phyloP scores from a whole-genome alignment of 2,797 vertebrate genomes.

The Pachyuromys duprasi region DNA sequence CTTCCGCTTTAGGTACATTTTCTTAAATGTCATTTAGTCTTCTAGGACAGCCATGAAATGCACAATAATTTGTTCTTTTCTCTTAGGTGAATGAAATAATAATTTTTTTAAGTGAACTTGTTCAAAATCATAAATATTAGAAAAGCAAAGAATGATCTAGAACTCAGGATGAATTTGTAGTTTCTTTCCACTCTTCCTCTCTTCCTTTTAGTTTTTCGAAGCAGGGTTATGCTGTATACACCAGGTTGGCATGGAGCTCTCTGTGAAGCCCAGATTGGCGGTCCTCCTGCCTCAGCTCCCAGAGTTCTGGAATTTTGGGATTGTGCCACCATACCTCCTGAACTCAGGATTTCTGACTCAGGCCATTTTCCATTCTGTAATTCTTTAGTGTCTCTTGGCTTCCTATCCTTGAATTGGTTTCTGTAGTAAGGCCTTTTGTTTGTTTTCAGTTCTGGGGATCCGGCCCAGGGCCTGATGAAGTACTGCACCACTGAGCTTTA shows the following conservation, averaged over 20 bases:
- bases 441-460: neutral
- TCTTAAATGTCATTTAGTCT: neutral
- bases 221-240: neutral
- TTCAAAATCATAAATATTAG: neutral
- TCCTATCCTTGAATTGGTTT: neutral
- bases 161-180: neutral
- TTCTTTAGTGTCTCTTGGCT: neutral
- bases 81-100: neutral
- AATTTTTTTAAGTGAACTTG: neutral
- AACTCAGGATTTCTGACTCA: neutral
- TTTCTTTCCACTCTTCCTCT: neutral
- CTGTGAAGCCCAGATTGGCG: neutral
- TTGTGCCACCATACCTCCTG: neutral
- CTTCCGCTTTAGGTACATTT: neutral
- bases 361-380: neutral
- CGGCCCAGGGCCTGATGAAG: neutral
- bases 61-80: neutral
- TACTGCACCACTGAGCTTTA: neutral
- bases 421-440: neutral
- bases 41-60: neutral
- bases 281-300: neutral
- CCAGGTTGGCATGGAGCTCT: neutral
- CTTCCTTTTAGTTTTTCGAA: neutral
- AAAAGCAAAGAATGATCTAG: neutral
- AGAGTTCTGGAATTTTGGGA: neutral